A percentile compares a stretch with the other conserved stretches of the same genome.
Evolutionary conservation across 35 echinoderm and acorn worm species (phyloP).

Genomic region (Eucidaris tribuloides): DNA sequence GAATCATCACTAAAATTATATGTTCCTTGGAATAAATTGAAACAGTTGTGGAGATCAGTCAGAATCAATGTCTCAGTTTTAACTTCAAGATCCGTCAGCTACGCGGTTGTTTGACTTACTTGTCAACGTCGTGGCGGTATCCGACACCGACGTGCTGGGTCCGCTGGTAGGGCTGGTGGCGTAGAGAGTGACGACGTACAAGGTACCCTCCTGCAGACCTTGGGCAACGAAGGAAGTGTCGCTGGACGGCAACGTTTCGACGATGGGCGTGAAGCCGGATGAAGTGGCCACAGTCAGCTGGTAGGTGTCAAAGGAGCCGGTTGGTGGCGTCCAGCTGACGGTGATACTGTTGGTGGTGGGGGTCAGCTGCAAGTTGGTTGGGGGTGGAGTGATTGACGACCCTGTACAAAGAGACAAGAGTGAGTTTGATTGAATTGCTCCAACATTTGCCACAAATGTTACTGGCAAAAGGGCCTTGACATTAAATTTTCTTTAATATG

Average conservation of each 20-base stretch:
- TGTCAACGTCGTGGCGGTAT: neutral
- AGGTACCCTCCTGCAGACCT: neutral
- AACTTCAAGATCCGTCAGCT: neutral
- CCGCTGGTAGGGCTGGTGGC: neutral
- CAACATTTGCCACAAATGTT: neutral
- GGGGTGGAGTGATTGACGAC: neutral
- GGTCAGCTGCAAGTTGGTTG: neutral
- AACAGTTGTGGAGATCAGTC: too few relatives aligned
- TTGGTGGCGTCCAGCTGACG: neutral
- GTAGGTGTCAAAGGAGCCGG: conserved; percentile 3
- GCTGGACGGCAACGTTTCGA: neutral
- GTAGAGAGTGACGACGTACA: neutral
- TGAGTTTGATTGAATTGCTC: neutral
- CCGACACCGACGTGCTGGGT: neutral
- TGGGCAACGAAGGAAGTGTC: neutral
- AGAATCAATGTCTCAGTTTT: too few relatives aligned
- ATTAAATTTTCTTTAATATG: neutral
- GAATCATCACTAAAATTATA: neutral
- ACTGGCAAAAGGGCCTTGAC: neutral
- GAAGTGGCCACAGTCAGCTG: neutral
- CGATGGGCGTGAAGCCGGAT: neutral
- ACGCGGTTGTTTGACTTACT: neutral
- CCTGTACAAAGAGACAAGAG: neutral
- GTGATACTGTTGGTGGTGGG: neutral
- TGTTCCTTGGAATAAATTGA: neutral